Percentiles rank a stretch among this genome's conserved stretches.
phyloP scores from a whole-genome alignment of 2,888 invertebrate species.

The Camponotus fellah region DNA sequence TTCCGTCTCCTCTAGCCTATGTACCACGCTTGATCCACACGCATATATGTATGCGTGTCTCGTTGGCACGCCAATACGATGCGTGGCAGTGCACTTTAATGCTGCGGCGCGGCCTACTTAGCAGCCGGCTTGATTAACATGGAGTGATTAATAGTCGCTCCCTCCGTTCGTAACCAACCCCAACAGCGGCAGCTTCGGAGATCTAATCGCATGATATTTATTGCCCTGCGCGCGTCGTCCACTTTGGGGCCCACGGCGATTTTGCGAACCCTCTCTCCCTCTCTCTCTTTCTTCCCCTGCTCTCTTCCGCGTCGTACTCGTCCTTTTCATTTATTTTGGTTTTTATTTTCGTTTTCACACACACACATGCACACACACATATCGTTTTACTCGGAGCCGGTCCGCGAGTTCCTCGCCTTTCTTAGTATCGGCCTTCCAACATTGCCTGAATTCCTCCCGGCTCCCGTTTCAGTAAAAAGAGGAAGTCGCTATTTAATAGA shows the following conservation, averaged over 20 bases:
- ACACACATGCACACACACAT: background rate
- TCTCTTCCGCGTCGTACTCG: conserved; percentile 50
- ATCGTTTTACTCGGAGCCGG: conserved; percentile 46
- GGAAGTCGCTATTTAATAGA: conserved; percentile 25
- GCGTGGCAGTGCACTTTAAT: conserved; percentile 79
- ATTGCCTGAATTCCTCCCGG: conserved; percentile 33
- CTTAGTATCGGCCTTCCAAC: conserved; percentile 37
- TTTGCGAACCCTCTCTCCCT: conserved; percentile 68
- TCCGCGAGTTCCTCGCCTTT: conserved; percentile 50
- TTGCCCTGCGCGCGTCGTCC: conserved; percentile 80
- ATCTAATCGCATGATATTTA: conserved; percentile 85
- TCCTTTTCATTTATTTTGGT: conserved; percentile 48
- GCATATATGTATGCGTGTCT: conserved; percentile 30
- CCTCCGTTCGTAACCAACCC: conserved; percentile 76
- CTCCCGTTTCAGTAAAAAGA: conserved; percentile 12
- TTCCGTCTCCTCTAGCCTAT: conserved; percentile 16
- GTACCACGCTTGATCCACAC: conserved; percentile 46
- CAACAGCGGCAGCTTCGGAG: conserved; percentile 75
- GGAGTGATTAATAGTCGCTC: conserved; percentile 84
- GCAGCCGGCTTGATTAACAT: conserved; percentile 83
- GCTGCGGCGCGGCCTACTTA: conserved; percentile 83
- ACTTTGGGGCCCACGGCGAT: conserved; percentile 73
- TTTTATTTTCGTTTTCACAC: conserved; percentile 40
- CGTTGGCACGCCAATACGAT: conserved; percentile 61
- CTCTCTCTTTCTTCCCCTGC: conserved; percentile 32